phyloP scores from a whole-genome alignment of 2,113 vertebrate genomes.

The Nipponia nippon region DNA sequence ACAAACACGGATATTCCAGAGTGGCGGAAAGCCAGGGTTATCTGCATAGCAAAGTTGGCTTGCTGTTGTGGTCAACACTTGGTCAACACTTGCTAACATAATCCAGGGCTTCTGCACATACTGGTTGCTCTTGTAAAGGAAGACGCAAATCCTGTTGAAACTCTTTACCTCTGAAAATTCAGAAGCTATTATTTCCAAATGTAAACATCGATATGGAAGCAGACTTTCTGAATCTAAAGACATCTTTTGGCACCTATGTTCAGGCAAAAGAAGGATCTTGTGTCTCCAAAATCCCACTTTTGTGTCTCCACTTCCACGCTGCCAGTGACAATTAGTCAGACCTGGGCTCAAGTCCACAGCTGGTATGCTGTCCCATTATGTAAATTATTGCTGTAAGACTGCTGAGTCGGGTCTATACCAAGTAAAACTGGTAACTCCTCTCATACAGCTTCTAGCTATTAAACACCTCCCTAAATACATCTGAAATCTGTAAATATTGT shows the following conservation, averaged over 20 bases:
- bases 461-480: not conserved
- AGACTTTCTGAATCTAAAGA: not conserved
- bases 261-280: not conserved
- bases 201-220: not conserved
- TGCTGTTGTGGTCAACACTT: not conserved
- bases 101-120: not conserved
- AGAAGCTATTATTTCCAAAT: not conserved
- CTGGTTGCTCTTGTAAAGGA: not conserved
- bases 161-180: not conserved
- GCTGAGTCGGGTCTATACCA: not conserved
- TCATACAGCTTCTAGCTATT: not conserved
- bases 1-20: not conserved
- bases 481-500: not conserved
- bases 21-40: not conserved
- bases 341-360: not conserved
- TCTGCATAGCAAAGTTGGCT: not conserved
- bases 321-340: not conserved
- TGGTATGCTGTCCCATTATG: not conserved
- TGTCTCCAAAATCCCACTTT: not conserved
- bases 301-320: not conserved
- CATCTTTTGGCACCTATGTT: not conserved
- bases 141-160: not conserved
- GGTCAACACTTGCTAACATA: not conserved
- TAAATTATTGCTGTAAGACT: not conserved
- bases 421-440: conserved; percentile 47